Evolutionary conservation across 2,113 vertebrate species (phyloP).

Genomic region (Aphelocoma coerulescens): DNA sequence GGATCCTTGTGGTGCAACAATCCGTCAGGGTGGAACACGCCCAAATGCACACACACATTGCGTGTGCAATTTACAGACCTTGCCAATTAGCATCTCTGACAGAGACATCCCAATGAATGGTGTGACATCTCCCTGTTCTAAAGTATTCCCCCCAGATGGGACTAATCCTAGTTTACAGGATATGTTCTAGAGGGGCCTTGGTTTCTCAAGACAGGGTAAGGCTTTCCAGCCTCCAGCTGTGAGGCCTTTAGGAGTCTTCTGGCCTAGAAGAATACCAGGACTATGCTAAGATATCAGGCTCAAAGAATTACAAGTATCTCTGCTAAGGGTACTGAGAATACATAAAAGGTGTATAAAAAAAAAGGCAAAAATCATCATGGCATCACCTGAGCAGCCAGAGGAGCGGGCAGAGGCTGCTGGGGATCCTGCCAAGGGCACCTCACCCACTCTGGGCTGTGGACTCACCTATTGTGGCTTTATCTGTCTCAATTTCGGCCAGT

Average conservation of each 20-base stretch:
- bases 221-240: neutral
- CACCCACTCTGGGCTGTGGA: neutral
- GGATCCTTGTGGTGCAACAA: neutral
- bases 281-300: neutral
- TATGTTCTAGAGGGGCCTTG: neutral
- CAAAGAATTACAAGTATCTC: neutral
- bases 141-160: neutral
- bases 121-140: neutral
- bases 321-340: neutral
- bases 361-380: neutral
- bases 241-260: neutral
- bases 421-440: neutral
- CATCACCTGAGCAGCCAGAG: neutral
- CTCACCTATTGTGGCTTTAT: slow-evolving; percentile 98
- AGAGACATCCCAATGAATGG: too few species aligned
- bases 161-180: too few species aligned
- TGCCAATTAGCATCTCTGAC: neutral
- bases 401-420: neutral
- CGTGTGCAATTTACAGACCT: neutral
- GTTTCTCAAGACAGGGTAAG: neutral
- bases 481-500: slow-evolving; percentile 96
- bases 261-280: neutral
- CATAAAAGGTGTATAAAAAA: neutral
- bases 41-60: accelerated
- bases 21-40: neutral